Conservation (phyloP, 2,113 vertebrate genomes). For the Lasiurus borealis region DNA sequence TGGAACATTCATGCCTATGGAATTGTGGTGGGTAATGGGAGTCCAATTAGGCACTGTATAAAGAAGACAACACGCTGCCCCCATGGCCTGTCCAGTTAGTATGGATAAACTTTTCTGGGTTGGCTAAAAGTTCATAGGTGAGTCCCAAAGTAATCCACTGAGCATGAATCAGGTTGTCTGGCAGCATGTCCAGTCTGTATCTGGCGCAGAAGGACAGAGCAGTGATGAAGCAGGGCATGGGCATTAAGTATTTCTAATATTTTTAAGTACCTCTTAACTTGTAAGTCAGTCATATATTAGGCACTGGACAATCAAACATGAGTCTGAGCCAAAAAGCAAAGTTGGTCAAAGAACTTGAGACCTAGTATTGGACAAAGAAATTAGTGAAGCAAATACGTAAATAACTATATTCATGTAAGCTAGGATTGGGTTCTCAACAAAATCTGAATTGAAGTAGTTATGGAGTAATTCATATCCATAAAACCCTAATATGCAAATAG, state of each 20-base stretch:
- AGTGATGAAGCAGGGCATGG: conserved; percentile 98
- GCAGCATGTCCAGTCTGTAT: conserved; percentile 93
- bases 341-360: not conserved
- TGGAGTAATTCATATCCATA: not conserved
- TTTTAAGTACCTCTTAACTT: not conserved
- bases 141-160: conserved; percentile 99
- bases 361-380: not conserved
- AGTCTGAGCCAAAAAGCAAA: not conserved
- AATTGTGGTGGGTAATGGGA: not conserved
- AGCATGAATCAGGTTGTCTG: conserved; percentile 97
- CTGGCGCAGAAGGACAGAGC: conserved; percentile 98
- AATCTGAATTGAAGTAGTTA: not conserved
- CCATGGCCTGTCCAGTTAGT: conserved; percentile 98
- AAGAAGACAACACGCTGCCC: conserved; percentile 94
- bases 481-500: no score
- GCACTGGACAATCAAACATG: not conserved
- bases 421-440: not conserved
- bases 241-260: conserved; percentile 66
- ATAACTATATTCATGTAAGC: not conserved
- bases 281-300: not conserved
- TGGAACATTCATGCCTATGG: conserved; percentile 69
- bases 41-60: conserved; percentile 93
- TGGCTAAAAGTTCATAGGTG: conserved; percentile 95
- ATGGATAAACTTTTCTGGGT: conserved; percentile 93
- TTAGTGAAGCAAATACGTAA: not conserved